A percentile compares a stretch with the other conserved stretches of the same genome.
Evolutionary conservation across 2,113 vertebrate species (phyloP).

Genomic region (human): DNA sequence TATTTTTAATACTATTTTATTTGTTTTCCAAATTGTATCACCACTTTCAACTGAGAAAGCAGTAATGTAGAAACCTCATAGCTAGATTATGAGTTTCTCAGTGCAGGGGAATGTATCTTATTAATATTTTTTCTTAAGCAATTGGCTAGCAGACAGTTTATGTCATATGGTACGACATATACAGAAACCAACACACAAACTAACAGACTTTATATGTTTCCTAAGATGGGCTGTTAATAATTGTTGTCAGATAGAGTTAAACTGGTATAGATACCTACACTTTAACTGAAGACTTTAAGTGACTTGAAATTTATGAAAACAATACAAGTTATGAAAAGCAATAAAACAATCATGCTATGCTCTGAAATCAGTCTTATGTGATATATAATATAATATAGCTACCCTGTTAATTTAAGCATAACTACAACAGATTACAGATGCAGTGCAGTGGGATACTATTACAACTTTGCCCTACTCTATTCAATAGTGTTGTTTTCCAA

Average conservation of each 20-base stretch:
- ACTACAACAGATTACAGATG: not conserved
- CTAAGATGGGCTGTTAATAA: not conserved
- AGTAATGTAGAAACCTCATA: not conserved
- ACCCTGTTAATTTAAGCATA: not conserved
- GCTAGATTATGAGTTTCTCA: not conserved
- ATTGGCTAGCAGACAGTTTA: not conserved
- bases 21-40: not conserved
- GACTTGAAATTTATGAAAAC: not conserved
- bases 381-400: not conserved
- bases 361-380: not conserved
- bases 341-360: not conserved
- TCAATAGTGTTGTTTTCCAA: not conserved
- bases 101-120: fast-evolving
- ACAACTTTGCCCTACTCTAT: not conserved
- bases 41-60: not conserved
- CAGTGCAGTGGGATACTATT: not conserved
- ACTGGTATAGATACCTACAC: not conserved
- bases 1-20: not conserved
- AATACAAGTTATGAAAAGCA: not conserved
- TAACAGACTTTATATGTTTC: not conserved
- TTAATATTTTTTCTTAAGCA: not conserved
- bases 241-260: not conserved
- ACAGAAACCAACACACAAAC: not conserved
- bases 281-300: not conserved
- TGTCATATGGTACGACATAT: not conserved